Evolutionary conservation across 1,140 invertebrate species (phyloP).

Genomic region (Varroa destructor): DNA sequence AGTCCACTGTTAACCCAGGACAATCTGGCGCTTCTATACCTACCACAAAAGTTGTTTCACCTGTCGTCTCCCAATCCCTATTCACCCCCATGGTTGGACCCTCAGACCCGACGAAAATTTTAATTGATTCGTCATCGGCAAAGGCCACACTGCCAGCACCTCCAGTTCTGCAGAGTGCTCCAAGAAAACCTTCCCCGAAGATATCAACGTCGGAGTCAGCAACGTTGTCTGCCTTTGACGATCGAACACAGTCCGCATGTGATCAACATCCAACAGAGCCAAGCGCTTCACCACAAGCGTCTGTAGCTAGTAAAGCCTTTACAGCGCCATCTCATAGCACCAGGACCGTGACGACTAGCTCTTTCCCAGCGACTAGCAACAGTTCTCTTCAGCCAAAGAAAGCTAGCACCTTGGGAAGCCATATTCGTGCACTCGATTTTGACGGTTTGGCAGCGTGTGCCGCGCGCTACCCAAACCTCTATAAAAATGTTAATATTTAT

Average conservation of each 20-base stretch:
- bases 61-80: no score
- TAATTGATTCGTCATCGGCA: background rate
- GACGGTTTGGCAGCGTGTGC: no score
- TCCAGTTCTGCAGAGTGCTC: background rate
- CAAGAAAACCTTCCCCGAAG: conserved; percentile 19
- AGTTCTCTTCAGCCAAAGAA: background rate
- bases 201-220: background rate
- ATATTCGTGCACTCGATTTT: conserved; percentile 21
- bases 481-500: no score
- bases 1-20: no score
- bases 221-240: background rate
- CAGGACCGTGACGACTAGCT: background rate
- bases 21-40: no score
- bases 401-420: background rate
- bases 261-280: no score
- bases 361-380: background rate
- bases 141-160: background rate
- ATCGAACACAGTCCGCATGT: background rate
- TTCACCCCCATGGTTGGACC: no score
- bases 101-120: conserved; percentile 4
- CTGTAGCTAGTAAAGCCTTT: no score
- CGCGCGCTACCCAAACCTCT: no score
- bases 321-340: background rate
- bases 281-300: no score
- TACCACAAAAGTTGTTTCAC: no score